Percentiles rank a stretch among this genome's conserved stretches.
phyloP scores from a whole-genome alignment of 1,140 invertebrate species.

The Hycleus cichorii region DNA sequence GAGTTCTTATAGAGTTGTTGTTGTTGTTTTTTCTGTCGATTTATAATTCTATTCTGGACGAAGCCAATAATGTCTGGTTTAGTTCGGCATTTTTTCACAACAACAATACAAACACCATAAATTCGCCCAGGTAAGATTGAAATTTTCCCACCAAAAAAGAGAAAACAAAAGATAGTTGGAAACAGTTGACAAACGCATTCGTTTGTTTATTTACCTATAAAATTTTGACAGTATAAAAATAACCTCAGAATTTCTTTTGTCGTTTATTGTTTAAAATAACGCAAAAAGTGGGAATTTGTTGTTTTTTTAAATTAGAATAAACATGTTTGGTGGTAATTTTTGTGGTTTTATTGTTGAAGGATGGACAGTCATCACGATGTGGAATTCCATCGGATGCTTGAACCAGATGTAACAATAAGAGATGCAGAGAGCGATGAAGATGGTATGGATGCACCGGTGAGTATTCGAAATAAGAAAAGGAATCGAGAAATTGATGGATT shows the following conservation, averaged over 20 bases:
- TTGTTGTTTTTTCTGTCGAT: slow-evolving; percentile 16
- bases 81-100: slow-evolving; percentile 1
- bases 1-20: slow-evolving; percentile 16
- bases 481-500: background rate
- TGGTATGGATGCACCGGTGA: slow-evolving; percentile 3
- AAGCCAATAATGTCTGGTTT: slow-evolving; percentile 10
- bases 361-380: slow-evolving; percentile 24
- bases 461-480: too few species aligned
- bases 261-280: background rate
- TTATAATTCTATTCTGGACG: slow-evolving; percentile 26
- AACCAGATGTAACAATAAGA: slow-evolving; percentile 34
- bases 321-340: background rate
- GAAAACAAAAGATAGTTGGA: too few species aligned
- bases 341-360: background rate
- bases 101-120: background rate
- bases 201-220: slow-evolving; percentile 31
- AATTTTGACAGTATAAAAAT: slow-evolving; percentile 30
- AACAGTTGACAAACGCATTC: background rate
- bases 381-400: slow-evolving; percentile 29
- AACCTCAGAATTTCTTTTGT: background rate
- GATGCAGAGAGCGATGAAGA: slow-evolving; percentile 24
- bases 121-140: background rate
- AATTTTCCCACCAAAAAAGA: background rate
- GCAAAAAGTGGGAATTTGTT: background rate
- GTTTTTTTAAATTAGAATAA: too few species aligned